Conservation (phyloP, 2,888 invertebrate species). For the Xestia rhomboidea region DNA sequence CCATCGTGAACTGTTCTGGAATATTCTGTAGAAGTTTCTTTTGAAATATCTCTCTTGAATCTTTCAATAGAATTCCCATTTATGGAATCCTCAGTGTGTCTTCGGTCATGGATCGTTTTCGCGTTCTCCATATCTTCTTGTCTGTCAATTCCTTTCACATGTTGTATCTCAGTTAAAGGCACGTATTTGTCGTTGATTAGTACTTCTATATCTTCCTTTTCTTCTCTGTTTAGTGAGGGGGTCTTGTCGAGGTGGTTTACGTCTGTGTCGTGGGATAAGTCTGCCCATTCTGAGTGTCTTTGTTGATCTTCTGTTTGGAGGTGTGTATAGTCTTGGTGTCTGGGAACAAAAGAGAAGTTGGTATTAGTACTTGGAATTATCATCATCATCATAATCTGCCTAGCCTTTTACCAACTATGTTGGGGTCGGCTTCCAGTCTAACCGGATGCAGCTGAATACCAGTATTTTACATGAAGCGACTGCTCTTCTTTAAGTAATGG, state of each 20-base stretch:
- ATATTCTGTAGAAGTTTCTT: conserved; percentile 6
- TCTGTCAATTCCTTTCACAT: conserved; percentile 13
- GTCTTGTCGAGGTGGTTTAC: conserved; percentile 79
- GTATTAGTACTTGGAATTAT: not conserved
- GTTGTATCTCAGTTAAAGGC: conserved; percentile 72
- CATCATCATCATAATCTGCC: not conserved
- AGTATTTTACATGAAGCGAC: not conserved
- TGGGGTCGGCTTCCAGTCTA: not conserved
- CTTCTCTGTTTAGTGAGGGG: conserved; percentile 73
- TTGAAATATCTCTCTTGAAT: conserved; percentile 11
- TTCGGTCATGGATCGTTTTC: conserved; percentile 9
- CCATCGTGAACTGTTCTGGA: not conserved
- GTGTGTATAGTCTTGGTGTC: conserved; percentile 17
- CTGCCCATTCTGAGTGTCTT: conserved; percentile 73
- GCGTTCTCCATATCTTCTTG: not conserved
- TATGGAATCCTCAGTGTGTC: conserved; percentile 19
- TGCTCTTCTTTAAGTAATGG: too few species aligned
- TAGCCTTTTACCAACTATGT: not conserved
- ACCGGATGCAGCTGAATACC: not conserved
- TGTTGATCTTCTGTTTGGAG: conserved; percentile 1
- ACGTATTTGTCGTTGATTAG: conserved; percentile 74
- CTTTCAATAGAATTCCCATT: conserved; percentile 46
- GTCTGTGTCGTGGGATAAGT: conserved; percentile 84
- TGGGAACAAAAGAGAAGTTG: conserved; percentile 45
- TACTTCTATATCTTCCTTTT: conserved; percentile 79